Evolutionary conservation across 2,113 vertebrate genomes (phyloP).

Genomic region (Psilopsiagon aymara): DNA sequence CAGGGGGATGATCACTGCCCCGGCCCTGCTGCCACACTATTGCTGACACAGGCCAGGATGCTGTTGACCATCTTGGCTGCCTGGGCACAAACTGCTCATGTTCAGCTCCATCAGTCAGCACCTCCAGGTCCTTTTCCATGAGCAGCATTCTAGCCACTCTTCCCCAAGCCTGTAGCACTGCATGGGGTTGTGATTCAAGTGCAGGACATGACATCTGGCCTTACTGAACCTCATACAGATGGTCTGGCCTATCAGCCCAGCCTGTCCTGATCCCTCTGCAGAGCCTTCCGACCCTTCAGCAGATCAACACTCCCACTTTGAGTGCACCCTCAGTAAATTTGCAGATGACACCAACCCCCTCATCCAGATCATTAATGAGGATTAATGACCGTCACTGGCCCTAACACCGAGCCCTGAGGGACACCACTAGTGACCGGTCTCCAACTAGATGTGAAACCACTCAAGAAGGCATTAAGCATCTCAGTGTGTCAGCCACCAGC

Average conservation of each 20-base stretch:
- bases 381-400: background rate
- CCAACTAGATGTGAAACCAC: background rate
- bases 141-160: background rate
- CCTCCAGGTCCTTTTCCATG: background rate
- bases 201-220: background rate
- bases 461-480: background rate
- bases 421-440: background rate
- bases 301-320: background rate
- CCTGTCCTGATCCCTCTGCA: background rate
- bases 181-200: background rate
- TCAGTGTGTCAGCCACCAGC: fast-evolving
- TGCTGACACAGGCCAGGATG: background rate
- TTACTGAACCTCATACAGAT: background rate
- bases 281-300: background rate
- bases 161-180: background rate
- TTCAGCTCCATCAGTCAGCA: background rate
- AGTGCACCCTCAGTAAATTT: background rate
- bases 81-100: background rate
- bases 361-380: background rate
- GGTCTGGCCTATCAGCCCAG: background rate
- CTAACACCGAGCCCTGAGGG: background rate
- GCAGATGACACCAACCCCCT: background rate
- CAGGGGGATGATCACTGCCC: background rate
- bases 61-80: background rate
- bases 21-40: background rate